phyloP scores from a whole-genome alignment of 2,888 invertebrate species.

The Agonopterix arenella region DNA sequence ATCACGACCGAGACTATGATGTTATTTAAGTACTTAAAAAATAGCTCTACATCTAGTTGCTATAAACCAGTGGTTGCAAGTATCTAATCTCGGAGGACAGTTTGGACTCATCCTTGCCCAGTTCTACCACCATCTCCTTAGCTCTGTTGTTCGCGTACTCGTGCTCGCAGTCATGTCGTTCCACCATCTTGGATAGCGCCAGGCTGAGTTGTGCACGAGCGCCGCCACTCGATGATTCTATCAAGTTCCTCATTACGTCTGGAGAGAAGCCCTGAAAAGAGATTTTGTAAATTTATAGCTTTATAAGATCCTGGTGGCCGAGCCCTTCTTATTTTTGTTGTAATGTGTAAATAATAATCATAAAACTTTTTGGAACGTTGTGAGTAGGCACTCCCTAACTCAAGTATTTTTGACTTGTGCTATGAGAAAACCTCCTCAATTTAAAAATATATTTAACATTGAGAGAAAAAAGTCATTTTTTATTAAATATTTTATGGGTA shows the following conservation, averaged over 20 bases:
- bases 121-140: slow-evolving; percentile 68
- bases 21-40: too few relatives aligned
- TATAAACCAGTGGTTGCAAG: slow-evolving; percentile 73
- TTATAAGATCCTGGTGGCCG: not conserved
- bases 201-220: slow-evolving; percentile 76
- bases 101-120: slow-evolving; percentile 74
- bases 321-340: too few relatives aligned
- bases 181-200: slow-evolving; percentile 75
- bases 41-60: slow-evolving; percentile 26
- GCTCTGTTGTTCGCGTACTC: slow-evolving; percentile 77
- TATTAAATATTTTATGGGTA: too few relatives aligned
- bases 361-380: too few relatives aligned
- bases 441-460: too few relatives aligned
- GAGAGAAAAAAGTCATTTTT: too few relatives aligned
- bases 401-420: too few relatives aligned
- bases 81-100: slow-evolving; percentile 76
- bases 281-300: slow-evolving; percentile 1
- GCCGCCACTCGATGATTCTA: slow-evolving; percentile 74
- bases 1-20: too few relatives aligned
- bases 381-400: too few relatives aligned
- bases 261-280: slow-evolving; percentile 77
- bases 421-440: too few relatives aligned
- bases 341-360: too few relatives aligned
- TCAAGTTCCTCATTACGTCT: slow-evolving; percentile 71
- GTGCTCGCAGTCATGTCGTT: slow-evolving; percentile 75